A percentile compares a stretch with the other conserved stretches of the same genome.
These are phyloP conservation scores for Ancistrus triradiatus DNA, from an alignment of 2,113 vertebrate species.

Conservation along the genomic window DNA sequence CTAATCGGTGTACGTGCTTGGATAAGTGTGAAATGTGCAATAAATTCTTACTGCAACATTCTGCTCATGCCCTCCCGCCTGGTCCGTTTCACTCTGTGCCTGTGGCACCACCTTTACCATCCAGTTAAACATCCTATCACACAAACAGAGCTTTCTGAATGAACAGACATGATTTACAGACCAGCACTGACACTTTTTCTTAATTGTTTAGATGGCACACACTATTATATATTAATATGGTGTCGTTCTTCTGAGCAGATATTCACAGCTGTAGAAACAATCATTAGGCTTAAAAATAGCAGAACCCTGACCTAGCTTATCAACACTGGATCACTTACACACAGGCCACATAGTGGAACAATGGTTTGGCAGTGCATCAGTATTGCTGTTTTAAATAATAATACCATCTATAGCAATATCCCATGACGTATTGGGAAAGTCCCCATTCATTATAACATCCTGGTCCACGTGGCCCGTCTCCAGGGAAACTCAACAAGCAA, in stretches of 20 bases:
- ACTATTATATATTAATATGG: too few species aligned
- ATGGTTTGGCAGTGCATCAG: too few species aligned
- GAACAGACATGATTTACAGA: too few species aligned
- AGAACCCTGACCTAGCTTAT: too few species aligned
- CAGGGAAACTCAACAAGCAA: constrained; percentile 25
- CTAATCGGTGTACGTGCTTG: not conserved
- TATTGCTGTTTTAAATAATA: too few species aligned
- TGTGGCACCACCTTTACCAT: constrained; percentile 56
- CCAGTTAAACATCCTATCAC: constrained; percentile 58
- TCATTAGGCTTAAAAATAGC: too few species aligned
- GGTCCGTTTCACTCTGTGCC: constrained; percentile 27
- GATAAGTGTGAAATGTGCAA: not conserved
- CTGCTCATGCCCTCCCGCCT: constrained; percentile 7
- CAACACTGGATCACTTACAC: too few species aligned
- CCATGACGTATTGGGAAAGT: constrained; percentile 14
- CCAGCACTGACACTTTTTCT: too few species aligned
- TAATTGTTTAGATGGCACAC: too few species aligned
- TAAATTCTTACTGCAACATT: constrained; percentile 27
- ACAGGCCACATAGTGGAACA: too few species aligned
- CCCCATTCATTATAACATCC: not conserved
- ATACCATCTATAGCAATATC: not conserved
- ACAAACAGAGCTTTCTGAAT: not conserved
- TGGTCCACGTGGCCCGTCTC: not conserved
- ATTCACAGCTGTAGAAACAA: too few species aligned
- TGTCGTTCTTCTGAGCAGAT: too few species aligned